Conservation (phyloP, 2,797 vertebrate genomes). For the Potorous gilbertii region DNA sequence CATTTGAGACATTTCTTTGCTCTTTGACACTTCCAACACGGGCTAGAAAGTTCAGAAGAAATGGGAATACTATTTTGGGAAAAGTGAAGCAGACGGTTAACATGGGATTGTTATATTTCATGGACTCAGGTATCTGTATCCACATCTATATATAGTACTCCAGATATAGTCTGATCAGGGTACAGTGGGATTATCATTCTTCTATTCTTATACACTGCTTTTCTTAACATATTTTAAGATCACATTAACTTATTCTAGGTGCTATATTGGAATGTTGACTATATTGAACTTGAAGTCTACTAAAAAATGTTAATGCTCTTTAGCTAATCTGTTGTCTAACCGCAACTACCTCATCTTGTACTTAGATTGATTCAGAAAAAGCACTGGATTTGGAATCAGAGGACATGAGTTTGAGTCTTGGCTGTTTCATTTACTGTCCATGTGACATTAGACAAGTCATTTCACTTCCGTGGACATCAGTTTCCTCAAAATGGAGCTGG, state of each 20-base stretch:
- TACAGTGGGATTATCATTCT: background rate
- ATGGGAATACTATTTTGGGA: background rate
- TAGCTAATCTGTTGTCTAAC: background rate
- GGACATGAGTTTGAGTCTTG: background rate
- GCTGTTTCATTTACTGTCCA: background rate
- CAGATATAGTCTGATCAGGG: background rate
- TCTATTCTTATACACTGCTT: background rate
- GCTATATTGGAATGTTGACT: background rate
- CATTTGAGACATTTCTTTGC: background rate
- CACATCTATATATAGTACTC: background rate
- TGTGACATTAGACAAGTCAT: background rate
- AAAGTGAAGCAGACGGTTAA: background rate
- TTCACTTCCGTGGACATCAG: background rate
- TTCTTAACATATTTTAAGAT: background rate
- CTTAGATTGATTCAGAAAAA: background rate
- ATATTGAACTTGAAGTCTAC: background rate
- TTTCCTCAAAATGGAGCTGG: background rate
- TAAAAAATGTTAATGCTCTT: background rate
- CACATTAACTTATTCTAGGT: background rate
- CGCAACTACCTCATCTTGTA: background rate
- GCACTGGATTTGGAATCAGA: background rate
- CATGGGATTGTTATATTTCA: background rate
- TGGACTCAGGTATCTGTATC: background rate
- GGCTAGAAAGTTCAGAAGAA: background rate
- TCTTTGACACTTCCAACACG: background rate